Conservation (phyloP, 2,888 invertebrate species). For the Didymodactylos carnosus region DNA sequence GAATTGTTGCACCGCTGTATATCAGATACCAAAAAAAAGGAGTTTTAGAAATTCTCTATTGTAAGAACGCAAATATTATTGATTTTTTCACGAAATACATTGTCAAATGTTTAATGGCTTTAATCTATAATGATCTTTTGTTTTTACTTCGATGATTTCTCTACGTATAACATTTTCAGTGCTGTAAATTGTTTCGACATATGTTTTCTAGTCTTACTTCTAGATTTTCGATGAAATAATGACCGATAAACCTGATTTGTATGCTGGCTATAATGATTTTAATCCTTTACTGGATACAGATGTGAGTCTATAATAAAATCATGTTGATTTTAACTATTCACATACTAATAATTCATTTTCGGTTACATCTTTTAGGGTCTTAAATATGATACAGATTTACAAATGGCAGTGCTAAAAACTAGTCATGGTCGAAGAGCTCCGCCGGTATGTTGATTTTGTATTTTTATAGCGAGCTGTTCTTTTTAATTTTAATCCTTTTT, state of each 20-base stretch:
- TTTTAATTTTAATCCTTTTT: no score
- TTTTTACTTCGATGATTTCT: neutral
- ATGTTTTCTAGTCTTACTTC: neutral
- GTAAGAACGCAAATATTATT: no score
- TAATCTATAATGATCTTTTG: neutral
- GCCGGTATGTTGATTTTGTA: constrained; percentile 35
- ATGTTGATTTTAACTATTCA: neutral
- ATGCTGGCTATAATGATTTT: constrained; percentile 31
- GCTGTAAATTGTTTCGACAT: neutral
- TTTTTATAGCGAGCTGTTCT: neutral
- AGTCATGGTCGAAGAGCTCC: constrained; percentile 51
- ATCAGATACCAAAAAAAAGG: no score
- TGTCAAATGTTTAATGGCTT: no score
- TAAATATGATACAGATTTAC: constrained; percentile 51
- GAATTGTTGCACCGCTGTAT: no score
- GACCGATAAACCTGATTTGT: constrained; percentile 14
- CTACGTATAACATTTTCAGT: no score
- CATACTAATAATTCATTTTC: neutral
- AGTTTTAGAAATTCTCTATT: no score
- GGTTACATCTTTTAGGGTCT: constrained; percentile 26
- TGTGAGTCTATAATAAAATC: no score
- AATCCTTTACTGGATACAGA: constrained; percentile 30
- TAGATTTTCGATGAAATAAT: neutral
- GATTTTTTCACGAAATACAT: no score
- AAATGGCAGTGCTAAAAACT: constrained; percentile 52